These are phyloP conservation scores for Aradophagus sp. DNA, from an alignment of 1,140 invertebrate species.

Conservation along the genomic window DNA sequence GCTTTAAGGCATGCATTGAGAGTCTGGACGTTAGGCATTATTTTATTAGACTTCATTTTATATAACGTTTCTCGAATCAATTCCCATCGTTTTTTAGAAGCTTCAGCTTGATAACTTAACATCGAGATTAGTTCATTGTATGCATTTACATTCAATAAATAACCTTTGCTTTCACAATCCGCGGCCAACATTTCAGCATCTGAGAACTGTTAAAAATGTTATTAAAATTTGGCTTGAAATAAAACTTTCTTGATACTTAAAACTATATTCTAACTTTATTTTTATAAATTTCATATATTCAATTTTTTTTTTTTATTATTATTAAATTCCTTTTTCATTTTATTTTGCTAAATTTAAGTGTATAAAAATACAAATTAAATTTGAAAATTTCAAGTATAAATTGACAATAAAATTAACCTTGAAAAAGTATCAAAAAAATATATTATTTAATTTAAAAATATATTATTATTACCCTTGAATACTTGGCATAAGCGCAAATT, in stretches of 20 bases:
- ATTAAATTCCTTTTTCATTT: not conserved
- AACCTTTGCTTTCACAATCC: constrained; percentile 80
- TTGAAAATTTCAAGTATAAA: no score
- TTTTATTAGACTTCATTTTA: constrained; percentile 77
- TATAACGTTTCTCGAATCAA: constrained; percentile 76
- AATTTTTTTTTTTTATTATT: no score
- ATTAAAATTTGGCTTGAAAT: no score
- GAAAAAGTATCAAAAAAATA: no score
- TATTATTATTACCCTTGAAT: constrained; percentile 64
- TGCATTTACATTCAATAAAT: constrained; percentile 79
- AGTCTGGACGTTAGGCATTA: constrained; percentile 83
- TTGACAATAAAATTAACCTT: no score
- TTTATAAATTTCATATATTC: no score
- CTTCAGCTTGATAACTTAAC: constrained; percentile 62
- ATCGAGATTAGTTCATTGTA: constrained; percentile 83
- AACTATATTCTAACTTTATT: no score
- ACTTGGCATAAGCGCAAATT: constrained; percentile 78
- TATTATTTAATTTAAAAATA: no score
- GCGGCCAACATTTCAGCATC: constrained; percentile 79
- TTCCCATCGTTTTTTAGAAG: constrained; percentile 52
- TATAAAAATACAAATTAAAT: not conserved
- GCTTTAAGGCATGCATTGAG: constrained; percentile 81
- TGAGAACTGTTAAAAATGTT: constrained; percentile 52
- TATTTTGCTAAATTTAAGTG: not conserved
- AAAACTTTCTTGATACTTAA: no score